Evolutionary conservation across 2,888 invertebrate species (phyloP), one percentile per base, ranked within the genome.

Genomic region (Scaptomyza cyrtandrae): DNA sequence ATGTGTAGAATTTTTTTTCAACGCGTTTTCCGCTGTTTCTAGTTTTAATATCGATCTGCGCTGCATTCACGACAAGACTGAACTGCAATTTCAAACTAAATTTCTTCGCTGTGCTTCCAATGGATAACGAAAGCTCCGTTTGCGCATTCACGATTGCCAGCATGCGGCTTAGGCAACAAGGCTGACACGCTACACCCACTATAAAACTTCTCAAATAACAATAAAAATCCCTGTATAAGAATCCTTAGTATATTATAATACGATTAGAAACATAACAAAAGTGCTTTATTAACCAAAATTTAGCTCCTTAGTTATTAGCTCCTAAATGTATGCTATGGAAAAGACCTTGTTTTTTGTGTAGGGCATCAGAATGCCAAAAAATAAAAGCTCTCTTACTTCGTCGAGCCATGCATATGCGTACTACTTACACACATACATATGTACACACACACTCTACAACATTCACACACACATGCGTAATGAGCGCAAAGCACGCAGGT

Each of bases 61-160:
- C 92, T 91, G 92, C 92, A 92, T 90, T 90, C 91, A 90, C 91
- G 90, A 90, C 90, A 87, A 91, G 90, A 92, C 91, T 92, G 89
- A 91, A 92, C 90, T 91, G 91, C 89, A 89, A 84, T 90, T 89
- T 86, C 80, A 80, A 81, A 90, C 88, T 89, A 76, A 75, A 82
- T 84, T 89, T 82, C 89, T 84, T 85, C 80, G 71, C 75, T 75
- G 76, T 73, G 81, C 65, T 89, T 89, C 90, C 90, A 89, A 83
- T 71, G 90, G 90, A 89, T 90, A 89, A 90, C 75, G 74, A 86
- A 83, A 89, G 89, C 89, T 90, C 76, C 68, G 49, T 37, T 58
- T 75, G 68, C 80, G 78, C 74, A 83, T 74, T 74, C 69, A 72
- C 69, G 67, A 69, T 60, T 60, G 57, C 64, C 54, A 69, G 50